Evolutionary conservation across 2,113 vertebrate species (phyloP).

Genomic region (Butorides virescens): DNA sequence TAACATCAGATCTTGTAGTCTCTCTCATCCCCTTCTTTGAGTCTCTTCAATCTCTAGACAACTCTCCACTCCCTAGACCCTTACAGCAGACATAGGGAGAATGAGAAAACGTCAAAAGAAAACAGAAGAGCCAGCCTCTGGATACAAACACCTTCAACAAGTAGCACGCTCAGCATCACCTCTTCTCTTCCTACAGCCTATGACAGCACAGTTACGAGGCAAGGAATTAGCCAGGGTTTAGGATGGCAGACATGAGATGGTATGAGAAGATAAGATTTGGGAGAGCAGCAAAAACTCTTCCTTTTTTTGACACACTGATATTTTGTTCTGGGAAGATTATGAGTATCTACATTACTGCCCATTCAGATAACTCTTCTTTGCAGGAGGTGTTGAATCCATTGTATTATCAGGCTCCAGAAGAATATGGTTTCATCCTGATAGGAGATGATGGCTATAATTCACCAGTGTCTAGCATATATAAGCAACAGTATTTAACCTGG

Average conservation of each 20-base stretch:
- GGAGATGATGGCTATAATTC: background rate
- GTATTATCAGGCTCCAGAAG: background rate
- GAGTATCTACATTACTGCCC: background rate
- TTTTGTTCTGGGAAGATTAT: background rate
- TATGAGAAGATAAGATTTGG: background rate
- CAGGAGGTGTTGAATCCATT: background rate
- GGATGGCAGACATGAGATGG: background rate
- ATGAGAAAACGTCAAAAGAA: background rate
- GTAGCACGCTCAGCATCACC: background rate
- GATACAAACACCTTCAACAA: background rate
- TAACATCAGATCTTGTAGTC: background rate
- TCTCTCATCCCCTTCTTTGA: background rate
- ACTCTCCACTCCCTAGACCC: background rate
- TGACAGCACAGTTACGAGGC: background rate
- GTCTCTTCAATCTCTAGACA: background rate
- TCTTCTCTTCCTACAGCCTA: background rate
- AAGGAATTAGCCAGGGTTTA: background rate
- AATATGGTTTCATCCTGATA: background rate
- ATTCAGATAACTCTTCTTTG: background rate
- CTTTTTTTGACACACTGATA: background rate
- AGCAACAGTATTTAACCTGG: background rate
- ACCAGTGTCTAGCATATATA: background rate
- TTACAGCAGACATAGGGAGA: background rate
- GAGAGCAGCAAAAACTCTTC: background rate
- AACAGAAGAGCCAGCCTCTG: background rate